Base-by-base conservation (phyloP, 2,797 vertebrate genomes). In the Microhierax caerulescens region DNA sequence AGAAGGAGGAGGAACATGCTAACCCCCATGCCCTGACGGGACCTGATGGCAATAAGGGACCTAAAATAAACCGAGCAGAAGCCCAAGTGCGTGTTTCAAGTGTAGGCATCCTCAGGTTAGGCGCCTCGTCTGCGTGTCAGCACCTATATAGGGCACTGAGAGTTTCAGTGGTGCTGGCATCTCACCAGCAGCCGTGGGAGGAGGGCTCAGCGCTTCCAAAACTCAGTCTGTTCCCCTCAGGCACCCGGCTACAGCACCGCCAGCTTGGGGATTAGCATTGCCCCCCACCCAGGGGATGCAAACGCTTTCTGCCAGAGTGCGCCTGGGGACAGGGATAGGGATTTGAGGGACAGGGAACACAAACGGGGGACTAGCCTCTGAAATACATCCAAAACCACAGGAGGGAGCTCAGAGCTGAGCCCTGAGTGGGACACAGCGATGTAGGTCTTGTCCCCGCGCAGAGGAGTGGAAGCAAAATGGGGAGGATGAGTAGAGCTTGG, bases 391-490 rank as follows among this genome's bases (percentile, higher is more conserved):
- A 0, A 45, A 34, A 37, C 4, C 45, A 10, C 47, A 47, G n/a
- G 4, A 56, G 24, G 48, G n/a, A 30, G 59, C 64, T 36, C 17
- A 1, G 91, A 78, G 74, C 67, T 20, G 54, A 48, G 88, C 30
- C 47, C n/a, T 1, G 17, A 12, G 0, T 5, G 69, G 89, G 47
- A 36, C 18, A 4, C 0, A 1, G 47, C 0, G 43, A 2, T 9
- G 48, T 1, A 47, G 28, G 27, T 2, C 53, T 51, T 32, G 64
- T 41, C 23, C 59, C 64, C 3, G 1, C 0, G 0, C 57, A 11
- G 18, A 34, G 24, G 12, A 39, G 20, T 0, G 72, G 56, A 25
- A 6, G 3, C 64, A n/a, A 18, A 73, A 1, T 1, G 0, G 5
- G 24, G 25, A 77, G 83, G 13, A 5, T 16, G 37, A 50, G 77